Evolutionary conservation across 2,113 vertebrate species (phyloP).

Genomic region (Empidonax traillii): DNA sequence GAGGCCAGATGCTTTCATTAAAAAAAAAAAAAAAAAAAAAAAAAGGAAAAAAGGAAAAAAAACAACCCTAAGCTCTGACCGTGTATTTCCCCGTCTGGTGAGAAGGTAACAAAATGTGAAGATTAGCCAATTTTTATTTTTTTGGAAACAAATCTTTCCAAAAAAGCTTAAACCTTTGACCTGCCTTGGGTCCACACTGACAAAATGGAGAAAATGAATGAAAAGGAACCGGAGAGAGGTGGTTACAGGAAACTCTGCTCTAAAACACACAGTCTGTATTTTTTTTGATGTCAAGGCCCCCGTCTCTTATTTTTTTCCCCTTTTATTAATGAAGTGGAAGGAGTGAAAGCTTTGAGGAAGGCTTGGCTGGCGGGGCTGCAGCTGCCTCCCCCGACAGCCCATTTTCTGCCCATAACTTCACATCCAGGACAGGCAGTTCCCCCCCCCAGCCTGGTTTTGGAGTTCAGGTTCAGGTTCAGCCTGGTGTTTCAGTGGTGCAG

Average conservation of each 20-base stretch:
- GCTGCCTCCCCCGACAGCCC: neutral
- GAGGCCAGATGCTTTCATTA: slow-evolving; percentile 42
- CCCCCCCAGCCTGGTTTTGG: neutral
- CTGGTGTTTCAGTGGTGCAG: rapidly evolving
- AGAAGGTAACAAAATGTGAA: slow-evolving; percentile 55
- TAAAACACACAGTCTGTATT: neutral
- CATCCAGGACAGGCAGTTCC: neutral
- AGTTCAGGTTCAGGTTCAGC: neutral
- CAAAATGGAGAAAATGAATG: slow-evolving; percentile 46
- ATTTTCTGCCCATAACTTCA: neutral
- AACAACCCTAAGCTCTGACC: slow-evolving; percentile 27
- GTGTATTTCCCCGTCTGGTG: slow-evolving; percentile 23
- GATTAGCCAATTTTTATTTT: slow-evolving; percentile 3
- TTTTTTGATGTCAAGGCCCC: neutral
- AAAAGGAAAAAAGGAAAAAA: neutral
- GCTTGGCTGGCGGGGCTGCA: neutral
- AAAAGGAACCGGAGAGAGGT: neutral
- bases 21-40: neutral
- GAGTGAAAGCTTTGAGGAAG: neutral
- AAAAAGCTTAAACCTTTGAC: slow-evolving; percentile 40
- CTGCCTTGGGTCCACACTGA: neutral
- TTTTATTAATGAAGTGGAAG: slow-evolving; percentile 16
- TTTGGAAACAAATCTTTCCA: slow-evolving; percentile 32
- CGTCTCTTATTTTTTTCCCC: neutral
- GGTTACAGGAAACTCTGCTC: slow-evolving; percentile 3